Conservation (phyloP, 2,797 vertebrate genomes). For the Pseudochaenichthys georgianus region DNA sequence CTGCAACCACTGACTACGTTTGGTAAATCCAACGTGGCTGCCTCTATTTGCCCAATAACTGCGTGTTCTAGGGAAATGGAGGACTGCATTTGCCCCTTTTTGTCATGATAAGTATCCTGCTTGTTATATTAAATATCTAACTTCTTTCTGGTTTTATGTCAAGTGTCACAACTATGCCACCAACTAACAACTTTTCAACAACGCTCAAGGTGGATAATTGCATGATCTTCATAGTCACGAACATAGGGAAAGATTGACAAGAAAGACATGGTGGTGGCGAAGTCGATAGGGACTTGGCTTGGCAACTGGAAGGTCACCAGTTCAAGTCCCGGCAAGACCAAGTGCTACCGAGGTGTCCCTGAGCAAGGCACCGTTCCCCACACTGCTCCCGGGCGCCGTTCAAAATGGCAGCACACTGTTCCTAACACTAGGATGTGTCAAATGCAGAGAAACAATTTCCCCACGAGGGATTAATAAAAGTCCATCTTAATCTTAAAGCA, state of each 20-base stretch:
- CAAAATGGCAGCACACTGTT: no score
- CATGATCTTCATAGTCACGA: background rate
- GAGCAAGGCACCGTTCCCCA: no score
- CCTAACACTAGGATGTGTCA: no score
- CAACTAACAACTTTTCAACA: background rate
- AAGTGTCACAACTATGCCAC: constrained; percentile 1
- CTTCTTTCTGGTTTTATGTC: background rate
- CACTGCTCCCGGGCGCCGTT: no score
- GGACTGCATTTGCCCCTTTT: background rate
- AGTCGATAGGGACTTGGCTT: no score
- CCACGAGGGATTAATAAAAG: no score
- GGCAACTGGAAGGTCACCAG: no score
- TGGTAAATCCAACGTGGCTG: background rate
- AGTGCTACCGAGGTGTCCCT: no score
- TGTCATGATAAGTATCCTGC: background rate
- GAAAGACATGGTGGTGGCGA: no score
- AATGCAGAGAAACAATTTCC: no score
- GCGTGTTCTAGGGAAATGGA: background rate
- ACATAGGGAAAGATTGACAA: background rate
- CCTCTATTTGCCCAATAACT: background rate
- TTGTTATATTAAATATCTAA: background rate
- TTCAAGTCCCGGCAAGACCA: no score
- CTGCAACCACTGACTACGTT: constrained; percentile 1
- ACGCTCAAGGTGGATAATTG: background rate
- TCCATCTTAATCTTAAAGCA: background rate